phyloP scores from a whole-genome alignment of 2,113 vertebrate species.

The Alethe diademata region DNA sequence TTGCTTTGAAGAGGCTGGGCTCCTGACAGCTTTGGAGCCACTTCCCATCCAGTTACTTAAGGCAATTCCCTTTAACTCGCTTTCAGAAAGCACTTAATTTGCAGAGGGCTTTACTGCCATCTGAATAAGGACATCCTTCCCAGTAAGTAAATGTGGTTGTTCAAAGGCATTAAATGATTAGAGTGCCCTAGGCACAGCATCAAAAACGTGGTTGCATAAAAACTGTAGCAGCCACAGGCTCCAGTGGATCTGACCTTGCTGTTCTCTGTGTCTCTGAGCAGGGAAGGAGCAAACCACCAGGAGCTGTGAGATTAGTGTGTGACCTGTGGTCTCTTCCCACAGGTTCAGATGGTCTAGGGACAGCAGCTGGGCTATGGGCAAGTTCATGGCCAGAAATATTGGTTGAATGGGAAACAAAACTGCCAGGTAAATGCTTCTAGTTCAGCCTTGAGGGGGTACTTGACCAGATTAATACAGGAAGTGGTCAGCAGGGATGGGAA shows the following conservation, averaged over 20 bases:
- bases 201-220: not conserved
- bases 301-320: not conserved
- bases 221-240: not conserved
- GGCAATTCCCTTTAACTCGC: not conserved
- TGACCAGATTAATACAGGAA: not conserved
- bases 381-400: not conserved
- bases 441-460: not conserved
- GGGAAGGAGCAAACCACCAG: not conserved
- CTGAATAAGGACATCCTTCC: not conserved
- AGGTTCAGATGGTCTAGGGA: not conserved
- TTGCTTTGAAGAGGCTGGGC: not conserved
- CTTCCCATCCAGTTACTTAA: not conserved
- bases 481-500: not conserved
- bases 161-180: not conserved
- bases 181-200: not conserved
- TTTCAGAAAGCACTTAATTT: not conserved
- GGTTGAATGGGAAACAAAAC: not conserved
- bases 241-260: not conserved
- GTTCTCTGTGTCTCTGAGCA: not conserved
- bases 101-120: not conserved
- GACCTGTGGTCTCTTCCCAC: not conserved
- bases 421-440: not conserved
- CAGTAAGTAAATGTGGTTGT: not conserved
- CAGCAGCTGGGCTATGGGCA: not conserved
- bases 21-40: not conserved